Evolutionary conservation across 64 coral and sea anemone species (phyloP).

Genomic region (Catalaphyllia jardinei): DNA sequence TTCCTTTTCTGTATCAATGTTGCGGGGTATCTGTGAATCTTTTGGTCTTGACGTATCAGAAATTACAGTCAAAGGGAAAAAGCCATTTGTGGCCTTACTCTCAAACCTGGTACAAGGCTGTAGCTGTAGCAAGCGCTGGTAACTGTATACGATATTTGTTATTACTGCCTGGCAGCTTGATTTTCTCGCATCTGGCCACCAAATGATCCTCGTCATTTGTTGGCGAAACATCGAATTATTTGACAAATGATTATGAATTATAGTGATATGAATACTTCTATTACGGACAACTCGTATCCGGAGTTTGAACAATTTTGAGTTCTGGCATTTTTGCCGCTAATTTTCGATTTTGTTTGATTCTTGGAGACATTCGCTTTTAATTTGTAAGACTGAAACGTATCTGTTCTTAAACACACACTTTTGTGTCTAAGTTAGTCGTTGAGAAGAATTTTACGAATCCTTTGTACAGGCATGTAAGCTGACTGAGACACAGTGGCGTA

Average conservation of each 20-base stretch:
- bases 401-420: too few species aligned
- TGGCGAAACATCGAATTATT: constrained; percentile 2
- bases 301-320: background rate
- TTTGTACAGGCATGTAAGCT: constrained; percentile 2
- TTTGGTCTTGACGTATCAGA: constrained; percentile 50
- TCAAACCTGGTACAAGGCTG: too few species aligned
- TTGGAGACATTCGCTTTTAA: background rate
- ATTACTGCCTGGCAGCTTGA: constrained; percentile 10
- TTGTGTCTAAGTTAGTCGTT: too few species aligned
- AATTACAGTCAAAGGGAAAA: constrained; percentile 21
- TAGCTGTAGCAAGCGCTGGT: too few species aligned
- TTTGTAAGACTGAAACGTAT: background rate
- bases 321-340: background rate
- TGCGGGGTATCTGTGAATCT: constrained; percentile 36
- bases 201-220: constrained; percentile 3
- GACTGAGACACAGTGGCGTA: constrained; percentile 20
- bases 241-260: background rate
- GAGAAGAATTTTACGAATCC: too few species aligned
- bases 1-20: constrained; percentile 43
- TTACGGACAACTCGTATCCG: background rate
- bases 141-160: background rate
- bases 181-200: constrained; percentile 10
- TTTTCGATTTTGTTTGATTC: constrained; percentile 13
- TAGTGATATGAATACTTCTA: background rate
- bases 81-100: too few species aligned